Evolutionary conservation across 2,113 vertebrate genomes (phyloP), one percentile per base, ranked within the genome.

Genomic region (Condylura cristata): DNA sequence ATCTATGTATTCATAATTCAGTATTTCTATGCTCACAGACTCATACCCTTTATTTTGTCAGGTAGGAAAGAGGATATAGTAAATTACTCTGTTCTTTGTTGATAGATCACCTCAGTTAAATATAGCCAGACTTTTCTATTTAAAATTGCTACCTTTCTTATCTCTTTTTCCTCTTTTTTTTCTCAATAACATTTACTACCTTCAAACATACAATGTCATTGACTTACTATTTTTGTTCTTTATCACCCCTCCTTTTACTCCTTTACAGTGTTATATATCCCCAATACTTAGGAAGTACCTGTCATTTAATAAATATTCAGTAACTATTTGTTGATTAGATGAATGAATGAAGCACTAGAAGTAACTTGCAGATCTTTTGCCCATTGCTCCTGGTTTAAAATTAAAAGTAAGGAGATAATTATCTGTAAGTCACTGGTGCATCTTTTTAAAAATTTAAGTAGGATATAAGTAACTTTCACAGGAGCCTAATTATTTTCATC

Each of bases 391-490:
- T 86, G 9, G 37, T 70, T 80, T 61, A 51, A 85, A 41, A 85
- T 39, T 89, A 75, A 94, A 84, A 87, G 76, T 79, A 65, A 75
- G n/a, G n/a, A n/a, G n/a, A n/a, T n/a, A n/a, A n/a, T n/a, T n/a
- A n/a, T n/a, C n/a, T n/a, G n/a, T n/a, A n/a, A 80, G 51, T 80
- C 65, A 92, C 37, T 80, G 20, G 4, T 60, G 75, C 34, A 20
- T 89, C 46, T 91, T 89, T 70, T 81, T 92, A 86, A 92, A 92
- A 48, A 20, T 86, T 92, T 81, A 61, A 68, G 7, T 61, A 56
- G 53, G 63, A 53, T 79, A 39, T 51, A 53, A 34, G 41, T 63
- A 84, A 53, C 80, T 68, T 79, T 75, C 72, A 80, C 30, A 80
- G 48, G 58, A 63, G 30, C 17, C 60, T 81, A 63, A 41, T 61